Conservation (phyloP, 2,113 vertebrate genomes). For the Colossoma macropomum region DNA sequence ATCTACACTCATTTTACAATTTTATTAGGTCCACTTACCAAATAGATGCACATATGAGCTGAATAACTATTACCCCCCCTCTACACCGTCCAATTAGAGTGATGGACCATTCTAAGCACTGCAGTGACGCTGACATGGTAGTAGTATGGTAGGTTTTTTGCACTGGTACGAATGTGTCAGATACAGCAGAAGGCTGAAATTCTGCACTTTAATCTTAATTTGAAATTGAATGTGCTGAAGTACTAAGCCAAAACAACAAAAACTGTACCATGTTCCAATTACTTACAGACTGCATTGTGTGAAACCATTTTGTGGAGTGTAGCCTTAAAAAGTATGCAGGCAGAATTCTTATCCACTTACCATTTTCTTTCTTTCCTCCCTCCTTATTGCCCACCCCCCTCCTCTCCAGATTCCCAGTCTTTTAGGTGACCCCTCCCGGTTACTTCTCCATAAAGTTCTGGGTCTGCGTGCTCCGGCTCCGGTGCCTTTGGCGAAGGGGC, state of each 20-base stretch:
- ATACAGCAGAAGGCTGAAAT: neutral
- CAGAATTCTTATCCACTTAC: neutral
- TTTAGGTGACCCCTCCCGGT: slow-evolving; percentile 88
- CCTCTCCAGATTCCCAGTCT: slow-evolving; percentile 86
- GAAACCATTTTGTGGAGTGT: neutral
- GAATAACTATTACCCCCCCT: too few relatives aligned
- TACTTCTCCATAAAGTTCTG: slow-evolving; percentile 88
- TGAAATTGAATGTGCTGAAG: neutral
- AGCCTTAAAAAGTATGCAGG: neutral
- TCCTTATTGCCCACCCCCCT: neutral
- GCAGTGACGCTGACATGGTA: too few relatives aligned
- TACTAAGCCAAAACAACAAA: neutral
- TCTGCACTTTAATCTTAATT: neutral
- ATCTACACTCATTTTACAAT: too few relatives aligned
- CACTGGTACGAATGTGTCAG: too few relatives aligned
- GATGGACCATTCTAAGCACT: too few relatives aligned
- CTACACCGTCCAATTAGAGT: too few relatives aligned
- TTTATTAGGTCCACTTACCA: too few relatives aligned
- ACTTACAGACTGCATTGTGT: neutral
- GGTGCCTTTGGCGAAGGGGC: slow-evolving; percentile 79
- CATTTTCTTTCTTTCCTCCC: neutral
- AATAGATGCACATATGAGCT: too few relatives aligned
- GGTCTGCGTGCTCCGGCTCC: slow-evolving; percentile 80
- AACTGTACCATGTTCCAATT: neutral
- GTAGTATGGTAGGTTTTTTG: too few relatives aligned